Evolutionary conservation across 1,140 invertebrate genomes (phyloP), one percentile per base, ranked within the genome.

Genomic region (Caenorhabditis remanei): DNA sequence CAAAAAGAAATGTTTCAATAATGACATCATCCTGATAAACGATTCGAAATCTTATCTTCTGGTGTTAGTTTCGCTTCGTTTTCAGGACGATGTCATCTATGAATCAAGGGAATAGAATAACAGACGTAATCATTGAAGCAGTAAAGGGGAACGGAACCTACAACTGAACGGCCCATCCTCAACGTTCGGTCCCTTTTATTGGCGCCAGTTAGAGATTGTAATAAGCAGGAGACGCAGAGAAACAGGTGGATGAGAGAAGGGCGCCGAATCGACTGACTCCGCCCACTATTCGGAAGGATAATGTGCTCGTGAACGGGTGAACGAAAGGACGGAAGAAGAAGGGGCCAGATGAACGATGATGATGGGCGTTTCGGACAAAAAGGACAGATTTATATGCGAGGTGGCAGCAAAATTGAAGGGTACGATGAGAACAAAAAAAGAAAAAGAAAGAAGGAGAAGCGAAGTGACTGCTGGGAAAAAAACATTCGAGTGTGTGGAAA

Each of bases 341-440:
- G 41, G 71, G 71, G n/a, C 71, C 71, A 79, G 71, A 79, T 79
- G 71, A 79, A 79, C 71, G 71, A 79, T 79, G 71, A 79, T 79
- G 71, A 79, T 32, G 43, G n/a, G 43, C 9, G 71, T 50, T n/a
- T 79, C 71, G 71, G 48, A 84, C 53, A 46, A 61, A 61, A 84
- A 84, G 61, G 43, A 84, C 61, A 65, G 83, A 65, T 84, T 84
- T 84, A 84, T 61, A 84, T 84, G 55, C 43, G 55, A 84, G 19
- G 83, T 84, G 55, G 61, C 83, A 84, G 61, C 11, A 84, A 58
- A 61, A 61, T 58, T 84, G 83, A 84, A 32, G 83, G 61, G 61
- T 84, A 21, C n/a, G 21, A 84, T 65, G 21, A 48, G 40, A 46
- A 46, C 7, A 58, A 82, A 82, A 82, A 82, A 16, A 13, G 21